A percentile compares a stretch with the other conserved stretches of the same genome.
These are phyloP conservation scores for Whitmania pigra DNA, from an alignment of 1,140 invertebrate species.

Conservation along the genomic window DNA sequence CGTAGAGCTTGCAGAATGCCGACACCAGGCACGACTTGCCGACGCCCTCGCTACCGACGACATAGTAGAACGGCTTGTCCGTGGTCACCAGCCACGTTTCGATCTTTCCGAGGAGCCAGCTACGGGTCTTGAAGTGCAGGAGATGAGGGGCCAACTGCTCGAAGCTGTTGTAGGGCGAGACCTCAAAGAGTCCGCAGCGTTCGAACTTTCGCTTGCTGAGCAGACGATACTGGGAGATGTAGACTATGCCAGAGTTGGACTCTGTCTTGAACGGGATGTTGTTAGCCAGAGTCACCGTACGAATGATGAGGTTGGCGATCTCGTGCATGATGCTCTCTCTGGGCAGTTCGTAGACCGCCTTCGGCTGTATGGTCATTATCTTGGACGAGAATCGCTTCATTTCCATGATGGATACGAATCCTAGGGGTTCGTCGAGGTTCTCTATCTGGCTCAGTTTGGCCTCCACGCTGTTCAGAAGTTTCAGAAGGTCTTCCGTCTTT, in stretches of 20 bases:
- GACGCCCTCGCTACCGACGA: background rate
- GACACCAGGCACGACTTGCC: slow-evolving; percentile 6
- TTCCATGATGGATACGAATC: background rate
- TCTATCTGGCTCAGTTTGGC: background rate
- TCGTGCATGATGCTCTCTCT: slow-evolving; percentile 3
- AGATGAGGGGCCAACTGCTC: background rate
- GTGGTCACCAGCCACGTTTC: slow-evolving; percentile 2
- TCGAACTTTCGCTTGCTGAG: background rate
- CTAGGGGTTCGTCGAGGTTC: background rate
- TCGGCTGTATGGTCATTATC: background rate
- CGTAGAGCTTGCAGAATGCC: slow-evolving; percentile 7
- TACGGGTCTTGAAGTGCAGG: background rate
- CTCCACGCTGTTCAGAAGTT: background rate
- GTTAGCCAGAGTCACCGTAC: background rate
- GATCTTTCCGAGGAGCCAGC: background rate
- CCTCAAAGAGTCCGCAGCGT: background rate
- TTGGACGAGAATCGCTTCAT: background rate
- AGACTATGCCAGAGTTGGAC: background rate
- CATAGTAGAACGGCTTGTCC: background rate
- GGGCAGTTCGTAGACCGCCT: background rate
- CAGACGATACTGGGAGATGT: background rate
- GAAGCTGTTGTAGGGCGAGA: background rate
- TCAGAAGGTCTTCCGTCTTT: background rate
- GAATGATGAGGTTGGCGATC: background rate
- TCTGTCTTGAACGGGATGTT: background rate